A percentile compares a stretch with the other conserved stretches of the same genome.
phyloP scores from a whole-genome alignment of 2,797 vertebrate genomes.

The Chaunax sp. region DNA sequence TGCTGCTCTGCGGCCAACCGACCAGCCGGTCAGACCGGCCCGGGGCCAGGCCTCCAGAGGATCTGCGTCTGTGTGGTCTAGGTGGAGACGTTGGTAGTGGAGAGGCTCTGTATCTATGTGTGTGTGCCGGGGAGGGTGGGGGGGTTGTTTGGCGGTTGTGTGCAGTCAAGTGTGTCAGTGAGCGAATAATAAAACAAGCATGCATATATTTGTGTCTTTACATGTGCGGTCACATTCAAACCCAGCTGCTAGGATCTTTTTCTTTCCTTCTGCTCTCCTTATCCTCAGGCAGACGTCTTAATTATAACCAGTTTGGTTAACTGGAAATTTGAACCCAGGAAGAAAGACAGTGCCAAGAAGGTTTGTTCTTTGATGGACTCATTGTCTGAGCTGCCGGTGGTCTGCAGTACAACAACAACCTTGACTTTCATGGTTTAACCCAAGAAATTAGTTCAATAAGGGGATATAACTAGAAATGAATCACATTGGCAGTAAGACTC shows the following conservation, averaged over 20 bases:
- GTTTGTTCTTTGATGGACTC: slow-evolving; percentile 64
- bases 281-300: slow-evolving; percentile 58
- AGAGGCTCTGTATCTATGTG: slow-evolving; percentile 10
- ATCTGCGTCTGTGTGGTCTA: slow-evolving; percentile 57
- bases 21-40: slow-evolving; percentile 7
- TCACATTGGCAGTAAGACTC: slow-evolving; percentile 4
- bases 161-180: slow-evolving; percentile 24
- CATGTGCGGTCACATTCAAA: slow-evolving; percentile 35
- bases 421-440: slow-evolving; percentile 43
- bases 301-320: slow-evolving; percentile 71
- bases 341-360: slow-evolving; percentile 61
- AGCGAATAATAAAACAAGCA: slow-evolving; percentile 45
- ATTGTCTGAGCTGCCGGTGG: slow-evolving; percentile 57
- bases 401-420: slow-evolving; percentile 31
- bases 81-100: slow-evolving; percentile 31
- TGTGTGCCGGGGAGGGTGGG: neutral
- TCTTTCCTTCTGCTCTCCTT: slow-evolving; percentile 42
- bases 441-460: slow-evolving; percentile 45
- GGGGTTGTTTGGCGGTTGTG: neutral
- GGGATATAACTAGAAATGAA: slow-evolving; percentile 38
- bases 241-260: slow-evolving; percentile 36
- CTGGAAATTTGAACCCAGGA: slow-evolving; percentile 74
- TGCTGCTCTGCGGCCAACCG: slow-evolving; percentile 15
- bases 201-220: slow-evolving; percentile 37
- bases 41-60: slow-evolving; percentile 39